Percentiles rank a stretch among this genome's conserved stretches.
Evolutionary conservation across 1,140 invertebrate genomes (phyloP).

Genomic region (Conus betulinus): DNA sequence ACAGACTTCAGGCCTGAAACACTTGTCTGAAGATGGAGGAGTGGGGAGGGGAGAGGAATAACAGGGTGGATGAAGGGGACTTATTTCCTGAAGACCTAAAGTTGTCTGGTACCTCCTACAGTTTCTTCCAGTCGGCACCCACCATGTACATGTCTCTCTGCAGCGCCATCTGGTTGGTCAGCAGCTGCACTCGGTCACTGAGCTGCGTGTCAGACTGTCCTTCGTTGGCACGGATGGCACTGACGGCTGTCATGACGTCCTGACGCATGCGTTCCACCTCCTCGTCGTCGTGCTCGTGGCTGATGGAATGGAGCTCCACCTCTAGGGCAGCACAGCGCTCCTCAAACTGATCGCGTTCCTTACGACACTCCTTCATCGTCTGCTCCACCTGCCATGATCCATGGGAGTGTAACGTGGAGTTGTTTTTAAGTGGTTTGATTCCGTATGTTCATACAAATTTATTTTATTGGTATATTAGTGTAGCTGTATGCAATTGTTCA

Average conservation of each 20-base stretch:
- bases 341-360: constrained; percentile 65
- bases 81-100: no score
- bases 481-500: no score
- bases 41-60: no score
- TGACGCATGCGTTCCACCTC: constrained; percentile 68
- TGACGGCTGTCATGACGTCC: constrained; percentile 70
- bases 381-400: constrained; percentile 55
- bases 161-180: constrained; percentile 57
- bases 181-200: constrained; percentile 54
- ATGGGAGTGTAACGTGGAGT: no score
- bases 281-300: constrained; percentile 63
- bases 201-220: constrained; percentile 60
- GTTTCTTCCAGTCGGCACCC: background rate
- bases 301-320: constrained; percentile 61
- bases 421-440: no score
- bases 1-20: no score
- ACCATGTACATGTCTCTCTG: constrained; percentile 59
- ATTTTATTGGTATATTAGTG: no score
- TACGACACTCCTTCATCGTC: constrained; percentile 58
- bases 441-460: no score
- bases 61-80: no score
- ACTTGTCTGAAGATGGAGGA: no score
- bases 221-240: constrained; percentile 68
- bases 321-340: constrained; percentile 59
- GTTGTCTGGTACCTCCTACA: no score